phyloP scores from a whole-genome alignment of 2,888 invertebrate genomes.

The Piscicola geometra region DNA sequence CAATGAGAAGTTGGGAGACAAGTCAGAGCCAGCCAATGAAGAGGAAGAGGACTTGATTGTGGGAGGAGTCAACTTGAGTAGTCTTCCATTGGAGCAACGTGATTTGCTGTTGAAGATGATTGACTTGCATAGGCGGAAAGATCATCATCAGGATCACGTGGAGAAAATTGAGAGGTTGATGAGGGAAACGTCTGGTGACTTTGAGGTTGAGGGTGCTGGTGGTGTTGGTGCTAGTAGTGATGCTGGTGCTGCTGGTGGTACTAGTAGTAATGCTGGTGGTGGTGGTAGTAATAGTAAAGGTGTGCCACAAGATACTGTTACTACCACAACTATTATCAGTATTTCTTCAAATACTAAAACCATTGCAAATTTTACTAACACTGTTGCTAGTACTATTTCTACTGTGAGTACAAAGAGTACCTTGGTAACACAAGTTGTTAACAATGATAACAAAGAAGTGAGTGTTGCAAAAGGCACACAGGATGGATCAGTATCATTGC shows the following conservation, averaged over 20 bases:
- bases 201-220: neutral
- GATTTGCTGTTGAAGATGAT: slow-evolving; percentile 67
- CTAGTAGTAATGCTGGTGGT: neutral
- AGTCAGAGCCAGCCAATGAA: neutral
- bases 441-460: too few species aligned
- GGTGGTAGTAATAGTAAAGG: neutral
- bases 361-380: too few species aligned
- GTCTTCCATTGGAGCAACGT: slow-evolving; percentile 65
- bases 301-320: neutral
- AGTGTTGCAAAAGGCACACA: too few species aligned
- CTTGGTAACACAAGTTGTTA: too few species aligned
- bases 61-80: slow-evolving; percentile 51
- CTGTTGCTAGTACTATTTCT: neutral
- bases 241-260: neutral
- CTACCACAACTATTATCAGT: neutral
- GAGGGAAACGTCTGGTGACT: neutral
- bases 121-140: slow-evolving; percentile 59
- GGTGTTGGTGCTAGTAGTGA: neutral
- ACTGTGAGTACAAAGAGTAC: neutral
- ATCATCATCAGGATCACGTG: neutral
- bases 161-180: slow-evolving; percentile 7
- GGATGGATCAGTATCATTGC: too few species aligned
- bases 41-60: slow-evolving; percentile 17
- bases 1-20: neutral
- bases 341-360: too few species aligned